Evolutionary conservation across 2,113 vertebrate species (phyloP).

Genomic region (Calyptommatus sinebrachiatus): DNA sequence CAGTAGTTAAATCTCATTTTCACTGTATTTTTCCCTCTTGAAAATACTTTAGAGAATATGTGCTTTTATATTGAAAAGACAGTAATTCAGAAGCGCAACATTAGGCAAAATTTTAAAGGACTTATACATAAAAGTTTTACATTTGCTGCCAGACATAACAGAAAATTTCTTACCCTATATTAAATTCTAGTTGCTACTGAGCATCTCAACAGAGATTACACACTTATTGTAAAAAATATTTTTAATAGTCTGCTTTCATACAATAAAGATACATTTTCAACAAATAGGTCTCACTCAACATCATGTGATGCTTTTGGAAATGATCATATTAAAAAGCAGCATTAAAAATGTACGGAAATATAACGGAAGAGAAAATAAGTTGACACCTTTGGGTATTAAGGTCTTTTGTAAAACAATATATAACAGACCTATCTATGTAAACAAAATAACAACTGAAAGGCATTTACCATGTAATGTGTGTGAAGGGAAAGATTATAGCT

Average conservation of each 20-base stretch:
- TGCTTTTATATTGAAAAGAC: not conserved
- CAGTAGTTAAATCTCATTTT: not conserved
- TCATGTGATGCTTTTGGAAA: not conserved
- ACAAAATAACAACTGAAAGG: too few relatives aligned
- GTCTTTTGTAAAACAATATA: not conserved
- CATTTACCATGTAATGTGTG: too few relatives aligned
- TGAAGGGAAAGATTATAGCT: too few relatives aligned
- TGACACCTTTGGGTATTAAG: not conserved
- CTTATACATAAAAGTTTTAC: not conserved
- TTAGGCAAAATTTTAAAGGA: not conserved
- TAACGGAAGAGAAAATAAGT: not conserved
- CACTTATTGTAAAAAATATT: too few relatives aligned
- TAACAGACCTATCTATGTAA: not conserved
- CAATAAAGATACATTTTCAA: not conserved
- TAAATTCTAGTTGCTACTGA: too few relatives aligned
- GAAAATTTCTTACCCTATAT: not conserved
- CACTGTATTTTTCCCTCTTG: not conserved
- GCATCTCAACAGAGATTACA: not conserved
- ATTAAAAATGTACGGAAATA: not conserved
- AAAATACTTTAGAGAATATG: not conserved
- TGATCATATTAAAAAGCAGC: not conserved
- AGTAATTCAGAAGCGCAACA: not conserved
- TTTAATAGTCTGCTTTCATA: not conserved
- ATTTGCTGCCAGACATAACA: not conserved
- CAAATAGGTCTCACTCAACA: not conserved